phyloP scores from a whole-genome alignment of 2,888 invertebrate species.

The Aromia moschata region DNA sequence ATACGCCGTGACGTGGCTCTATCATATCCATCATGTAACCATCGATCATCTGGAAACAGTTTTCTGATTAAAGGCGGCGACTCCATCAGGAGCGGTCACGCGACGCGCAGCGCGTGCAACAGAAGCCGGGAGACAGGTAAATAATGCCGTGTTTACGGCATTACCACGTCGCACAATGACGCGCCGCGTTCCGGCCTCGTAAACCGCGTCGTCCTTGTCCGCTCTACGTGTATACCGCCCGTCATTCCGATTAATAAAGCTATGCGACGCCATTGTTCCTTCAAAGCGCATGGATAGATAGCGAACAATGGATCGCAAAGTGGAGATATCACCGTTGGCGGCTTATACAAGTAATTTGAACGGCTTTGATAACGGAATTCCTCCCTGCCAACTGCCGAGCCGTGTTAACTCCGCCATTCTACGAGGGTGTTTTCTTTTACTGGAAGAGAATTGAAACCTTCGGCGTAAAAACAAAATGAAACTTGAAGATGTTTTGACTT shows the following conservation, averaged over 20 bases:
- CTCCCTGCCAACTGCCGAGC: no score
- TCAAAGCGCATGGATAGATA: slow-evolving; percentile 30
- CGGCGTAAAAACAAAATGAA: no score
- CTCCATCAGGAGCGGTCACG: slow-evolving; percentile 38
- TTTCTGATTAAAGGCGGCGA: slow-evolving; percentile 40
- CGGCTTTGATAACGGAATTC: slow-evolving; percentile 32
- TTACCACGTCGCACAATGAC: slow-evolving; percentile 18
- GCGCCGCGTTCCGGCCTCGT: neutral
- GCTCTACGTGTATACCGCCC: neutral
- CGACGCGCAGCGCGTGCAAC: slow-evolving; percentile 19
- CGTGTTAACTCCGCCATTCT: slow-evolving; percentile 5
- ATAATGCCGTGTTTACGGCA: slow-evolving; percentile 9
- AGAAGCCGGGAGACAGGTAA: slow-evolving; percentile 19
- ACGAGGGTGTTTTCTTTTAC: no score
- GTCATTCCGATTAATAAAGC: slow-evolving; percentile 15
- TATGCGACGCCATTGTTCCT: slow-evolving; percentile 16
- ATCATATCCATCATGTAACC: slow-evolving; percentile 35
- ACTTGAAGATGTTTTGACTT: no score
- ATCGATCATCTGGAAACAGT: slow-evolving; percentile 38
- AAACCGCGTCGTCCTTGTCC: neutral
- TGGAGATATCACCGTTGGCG: slow-evolving; percentile 42
- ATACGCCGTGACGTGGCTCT: slow-evolving; percentile 34
- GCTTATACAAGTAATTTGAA: slow-evolving; percentile 44
- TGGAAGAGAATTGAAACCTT: no score
- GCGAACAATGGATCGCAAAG: slow-evolving; percentile 38